phyloP scores from a whole-genome alignment of 2,888 invertebrate species.

The Harpalus rubripes region DNA sequence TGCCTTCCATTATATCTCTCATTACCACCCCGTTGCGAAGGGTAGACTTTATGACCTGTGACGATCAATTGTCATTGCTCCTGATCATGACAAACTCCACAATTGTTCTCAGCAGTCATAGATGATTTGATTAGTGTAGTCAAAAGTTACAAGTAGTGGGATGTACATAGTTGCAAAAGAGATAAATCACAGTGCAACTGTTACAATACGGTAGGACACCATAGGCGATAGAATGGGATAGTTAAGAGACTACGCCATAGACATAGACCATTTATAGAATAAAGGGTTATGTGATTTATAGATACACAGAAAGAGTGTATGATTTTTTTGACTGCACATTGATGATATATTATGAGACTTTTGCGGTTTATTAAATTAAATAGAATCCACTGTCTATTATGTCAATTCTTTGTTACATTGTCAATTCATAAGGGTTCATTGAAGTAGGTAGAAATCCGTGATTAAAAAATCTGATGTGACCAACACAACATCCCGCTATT shows the following conservation, averaged over 20 bases:
- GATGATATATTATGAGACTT: not conserved
- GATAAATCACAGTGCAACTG: not conserved
- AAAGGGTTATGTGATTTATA: not conserved
- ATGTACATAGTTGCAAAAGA: not conserved
- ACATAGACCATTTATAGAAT: not conserved
- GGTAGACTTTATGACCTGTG: slow-evolving; percentile 57
- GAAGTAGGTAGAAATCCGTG: too few relatives aligned
- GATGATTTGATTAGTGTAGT: slow-evolving; percentile 48
- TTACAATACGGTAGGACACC: not conserved
- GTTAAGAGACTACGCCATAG: not conserved
- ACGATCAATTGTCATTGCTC: slow-evolving; percentile 62
- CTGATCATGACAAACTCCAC: slow-evolving; percentile 59
- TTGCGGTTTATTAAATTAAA: not conserved
- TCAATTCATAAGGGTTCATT: too few relatives aligned
- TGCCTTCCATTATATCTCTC: slow-evolving; percentile 62
- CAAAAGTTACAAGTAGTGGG: not conserved
- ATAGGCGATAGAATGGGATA: not conserved
- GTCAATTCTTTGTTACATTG: not conserved
- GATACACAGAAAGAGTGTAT: not conserved
- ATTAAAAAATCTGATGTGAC: too few relatives aligned
- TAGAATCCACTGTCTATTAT: not conserved
- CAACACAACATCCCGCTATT: too few relatives aligned
- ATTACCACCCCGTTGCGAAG: slow-evolving; percentile 60
- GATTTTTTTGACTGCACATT: not conserved
- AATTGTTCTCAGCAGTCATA: slow-evolving; percentile 42